Base-by-base conservation (phyloP, 2,888 invertebrate genomes). In the Cryptus viduatorius region DNA sequence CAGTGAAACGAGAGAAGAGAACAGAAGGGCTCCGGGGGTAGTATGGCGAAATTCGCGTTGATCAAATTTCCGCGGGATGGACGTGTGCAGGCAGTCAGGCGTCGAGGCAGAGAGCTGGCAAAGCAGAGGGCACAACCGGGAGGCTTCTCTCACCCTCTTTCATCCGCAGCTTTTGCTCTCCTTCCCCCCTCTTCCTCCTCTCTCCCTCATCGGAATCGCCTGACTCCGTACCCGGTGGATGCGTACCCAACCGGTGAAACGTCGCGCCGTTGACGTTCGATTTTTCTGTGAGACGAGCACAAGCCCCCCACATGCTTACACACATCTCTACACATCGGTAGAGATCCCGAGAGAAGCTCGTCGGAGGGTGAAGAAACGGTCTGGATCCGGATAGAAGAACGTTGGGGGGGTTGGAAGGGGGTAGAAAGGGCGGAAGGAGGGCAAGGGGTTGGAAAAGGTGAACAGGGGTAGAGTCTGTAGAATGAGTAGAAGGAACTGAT, bases 11-110 rank as follows among this genome's bases (percentile, higher is more conserved):
- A 16, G 56, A 24, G 56, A 31, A 80, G 68, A 53, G 71, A 46
- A 37, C 50, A 56, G 48, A 42, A 73, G 61, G 65, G 42, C 69
- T 61, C 16, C 42, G 69, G 65, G 37, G 37, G 37, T 14, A 79
- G 65, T 82, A 73, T 67, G 73, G 82, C 75, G 56, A 78, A 77
- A 86, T 83, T 83, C 82, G 24, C 78, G 78, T 71, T 86, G 86
- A 85, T 85, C 80, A 84, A 85, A 85, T 84, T 85, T 79, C 67
- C 83, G 75, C 73, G 64, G 46, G 71, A 79, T 69, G 82, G 56
- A 82, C 71, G 76, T 76, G 75, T 76, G 71, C 59, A 79, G 76
- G 64, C 65, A 79, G 42, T 73, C 72, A 59, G 31, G 50, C 61
- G 69, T 64, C 50, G 46, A 59, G 48, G 56, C 61, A 68, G 65